Evolutionary conservation across 2,113 vertebrate genomes (phyloP), one percentile per base, ranked within the genome.

Genomic region (Pseudorectes ferrugineus): DNA sequence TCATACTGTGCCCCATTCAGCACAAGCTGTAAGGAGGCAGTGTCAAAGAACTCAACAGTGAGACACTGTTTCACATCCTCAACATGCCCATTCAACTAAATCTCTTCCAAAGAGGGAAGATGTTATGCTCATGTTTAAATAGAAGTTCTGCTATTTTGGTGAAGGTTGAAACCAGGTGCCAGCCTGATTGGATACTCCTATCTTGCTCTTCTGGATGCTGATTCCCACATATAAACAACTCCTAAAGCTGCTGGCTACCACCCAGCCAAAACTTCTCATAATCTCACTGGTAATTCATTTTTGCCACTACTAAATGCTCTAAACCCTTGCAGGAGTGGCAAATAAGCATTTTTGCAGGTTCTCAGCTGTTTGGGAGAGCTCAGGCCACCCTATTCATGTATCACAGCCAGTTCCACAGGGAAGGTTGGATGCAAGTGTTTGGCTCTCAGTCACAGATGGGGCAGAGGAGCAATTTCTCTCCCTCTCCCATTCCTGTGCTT

Each of bases 1-100:
- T 92, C 89, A 80, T 71, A 93, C 92, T 95, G 90, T 83, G 88
- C 55, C 73, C 65, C 75, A 92, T 92, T 97, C 94, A 96, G 79
- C 11, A 1, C 82, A 71, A 23, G 86, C 82, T 96, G 49, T 85
- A 35, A 95, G 89, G 75, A 94, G 72, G 78, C 92, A 94, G 85
- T 92, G 83, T 92, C 79, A 71, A 10, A 59, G 74, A 76, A 24
- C 71, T 66, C 87, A 88, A 96, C 94, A 95, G 89, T 86, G 70
- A 61, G 85, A 87, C 83, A 75, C 83, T 96, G 95, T 96, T 96
- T 33, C 72, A 67, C 63, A 45, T 80, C 94, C 68, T 96, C 88
- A 93, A 77, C 94, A n/a, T 93, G 85, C 70, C 75, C 84, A 79
- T 94, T 91, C 89, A 94, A 67, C 68, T 75, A 7, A 42, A 40